phyloP scores from a whole-genome alignment of 2,797 vertebrate genomes.

The Pteronotus mesoamericanus region DNA sequence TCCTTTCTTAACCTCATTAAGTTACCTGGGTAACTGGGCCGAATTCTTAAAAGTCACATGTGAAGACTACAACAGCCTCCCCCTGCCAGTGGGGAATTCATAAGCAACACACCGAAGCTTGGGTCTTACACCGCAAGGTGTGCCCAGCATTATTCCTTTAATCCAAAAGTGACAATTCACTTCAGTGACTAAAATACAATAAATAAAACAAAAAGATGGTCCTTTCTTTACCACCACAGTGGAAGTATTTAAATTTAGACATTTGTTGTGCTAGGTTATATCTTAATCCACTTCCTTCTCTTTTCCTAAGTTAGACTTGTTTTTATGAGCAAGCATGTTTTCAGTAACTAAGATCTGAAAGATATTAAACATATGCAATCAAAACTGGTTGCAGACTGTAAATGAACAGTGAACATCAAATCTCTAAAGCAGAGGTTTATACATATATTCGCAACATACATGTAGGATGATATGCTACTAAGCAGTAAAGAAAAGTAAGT shows the following conservation, averaged over 20 bases:
- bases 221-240: background rate
- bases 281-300: constrained; percentile 8
- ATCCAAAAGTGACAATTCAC: background rate
- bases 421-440: background rate
- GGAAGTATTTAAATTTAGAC: background rate
- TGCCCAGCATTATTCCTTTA: background rate
- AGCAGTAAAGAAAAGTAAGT: background rate
- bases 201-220: background rate
- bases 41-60: background rate
- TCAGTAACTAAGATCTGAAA: constrained; percentile 16
- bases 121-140: background rate
- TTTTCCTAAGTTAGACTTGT: background rate
- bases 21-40: background rate
- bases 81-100: background rate
- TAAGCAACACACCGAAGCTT: background rate
- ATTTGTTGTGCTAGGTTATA: background rate
- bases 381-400: background rate
- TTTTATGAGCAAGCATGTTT: constrained; percentile 1
- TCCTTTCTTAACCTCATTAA: background rate
- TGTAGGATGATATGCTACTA: background rate
- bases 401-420: background rate
- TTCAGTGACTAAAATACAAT: background rate
- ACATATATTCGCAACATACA: background rate
- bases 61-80: background rate
- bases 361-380: background rate